Base-by-base conservation (phyloP, 2,113 vertebrate species). In the Aix galericulata region DNA sequence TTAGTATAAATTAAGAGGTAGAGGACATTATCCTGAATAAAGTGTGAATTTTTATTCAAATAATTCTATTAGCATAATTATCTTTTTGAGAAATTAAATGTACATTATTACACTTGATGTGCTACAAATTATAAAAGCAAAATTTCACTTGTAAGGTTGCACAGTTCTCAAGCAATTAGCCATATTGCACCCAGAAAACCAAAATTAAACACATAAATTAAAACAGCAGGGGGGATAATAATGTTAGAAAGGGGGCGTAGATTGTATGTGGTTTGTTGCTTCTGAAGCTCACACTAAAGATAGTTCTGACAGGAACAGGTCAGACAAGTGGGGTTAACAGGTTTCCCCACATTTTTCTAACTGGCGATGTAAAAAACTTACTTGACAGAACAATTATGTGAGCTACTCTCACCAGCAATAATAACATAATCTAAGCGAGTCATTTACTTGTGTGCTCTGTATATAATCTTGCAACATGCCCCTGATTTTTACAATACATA, bases 161-260 rank as follows among this genome's bases (percentile, higher is more conserved):
- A 88, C 74, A 97, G 88, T 96, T 98, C 92, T 96, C 94, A 93
- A 97, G 93, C 94, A 97, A 98, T 98, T 98, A 97, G 91, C 95
- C 95, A 96, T 95, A 97, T 97, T 98, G 97, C 87, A 95, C 89
- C 90, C 88, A 96, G 94, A 86, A 97, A 97, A 97, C 91, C 86
- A 97, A 98, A 98, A 98, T 98, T 98, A 98, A 98, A 97, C 94
- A 91, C 94, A 98, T 98, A 98, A 98, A 98, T 98, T 98, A 98
- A 98, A 97, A 56, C 95, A 98, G 97, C 91, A 8, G 97, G 97
- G 76, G 86, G 91, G 95, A 96, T 97, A 96, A 98, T 95, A 97
- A 88, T 92, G 83, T 80, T 95, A 88, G 77, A 92, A 96, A 97
- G 46, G 60, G 87, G 94, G 74, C 44, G 88, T 89, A 95, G 67